These are phyloP conservation scores for Berghia stephanieae DNA, from an alignment of 1,140 invertebrate genomes.

Conservation along the genomic window DNA sequence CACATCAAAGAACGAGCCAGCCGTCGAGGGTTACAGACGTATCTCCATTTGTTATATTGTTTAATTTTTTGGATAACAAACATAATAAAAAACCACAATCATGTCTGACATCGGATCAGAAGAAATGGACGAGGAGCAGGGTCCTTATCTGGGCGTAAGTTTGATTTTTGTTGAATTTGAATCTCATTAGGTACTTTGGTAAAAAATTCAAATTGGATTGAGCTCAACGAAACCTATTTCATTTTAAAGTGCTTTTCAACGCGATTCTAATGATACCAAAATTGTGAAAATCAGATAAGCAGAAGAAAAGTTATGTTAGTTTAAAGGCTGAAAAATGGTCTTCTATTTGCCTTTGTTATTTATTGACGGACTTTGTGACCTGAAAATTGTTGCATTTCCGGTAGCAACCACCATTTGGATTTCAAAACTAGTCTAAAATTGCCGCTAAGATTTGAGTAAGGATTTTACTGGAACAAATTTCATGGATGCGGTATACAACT, in stretches of 20 bases:
- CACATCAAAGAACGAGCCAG: not conserved
- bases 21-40: not conserved
- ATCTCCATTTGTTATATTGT: not conserved
- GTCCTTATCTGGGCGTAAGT: conserved; percentile 21
- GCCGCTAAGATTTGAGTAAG: too few relatives aligned
- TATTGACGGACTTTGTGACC: too few relatives aligned
- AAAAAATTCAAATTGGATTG: not conserved
- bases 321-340: not conserved
- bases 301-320: not conserved
- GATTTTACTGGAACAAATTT: too few relatives aligned
- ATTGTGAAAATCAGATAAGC: not conserved
- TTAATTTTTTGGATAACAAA: not conserved
- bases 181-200: too few relatives aligned
- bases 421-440: too few relatives aligned
- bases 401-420: too few relatives aligned
- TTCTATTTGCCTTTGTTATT: too few relatives aligned
- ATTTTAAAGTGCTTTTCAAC: not conserved
- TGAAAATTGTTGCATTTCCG: too few relatives aligned
- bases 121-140: conserved; percentile 32
- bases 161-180: too few relatives aligned
- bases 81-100: not conserved
- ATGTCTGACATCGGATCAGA: conserved; percentile 31
- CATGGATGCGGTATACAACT: too few relatives aligned
- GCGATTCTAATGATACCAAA: not conserved
- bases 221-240: not conserved